Base-by-base conservation (phyloP, 2,888 invertebrate genomes). In the Pristionchus mayeri region DNA sequence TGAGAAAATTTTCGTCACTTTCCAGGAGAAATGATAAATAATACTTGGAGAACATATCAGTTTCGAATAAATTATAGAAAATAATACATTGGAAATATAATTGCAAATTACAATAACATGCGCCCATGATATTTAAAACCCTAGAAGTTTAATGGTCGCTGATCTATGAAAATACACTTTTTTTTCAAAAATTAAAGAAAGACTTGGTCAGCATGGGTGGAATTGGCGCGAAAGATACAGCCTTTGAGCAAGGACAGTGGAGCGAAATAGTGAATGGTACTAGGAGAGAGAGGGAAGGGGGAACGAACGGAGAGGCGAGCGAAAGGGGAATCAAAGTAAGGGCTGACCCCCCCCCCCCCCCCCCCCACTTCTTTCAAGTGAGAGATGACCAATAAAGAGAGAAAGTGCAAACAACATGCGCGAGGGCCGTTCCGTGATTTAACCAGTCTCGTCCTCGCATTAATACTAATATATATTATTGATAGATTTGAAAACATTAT, bases 381-480 rank as follows among this genome's bases (percentile, higher is more conserved):
- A 76, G 67, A 76, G 50, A 76, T 44, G 76, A 76, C 76, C 76
- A 76, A 50, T 48, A 76, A 50, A 76, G 40, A 50, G 76, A 37
- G 76, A 76, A 76, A 76, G 76, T 44, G 76, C 76, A 76, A 76
- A 76, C 76, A 76, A 27, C 37, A 60, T 60, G 60, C 57, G 9
- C 24, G 60, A 27, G 60, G 30, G 60, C 60, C 60, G 60, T 60
- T 60, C 60, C 60, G 60, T 60, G 60, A 24, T n/a, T 9, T 9
- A 44, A 44, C 44, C 6, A 44, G 44, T 44, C 44, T 6, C 44
- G 44, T 44, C 44, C 44, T 44, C 44, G 44, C 44, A 6, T 6
- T 9, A 44, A 44, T n/a, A n/a, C n/a, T n/a, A n/a, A n/a, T n/a
- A n/a, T n/a, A n/a, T n/a, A 44, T 44, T 9, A 44, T 44, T 13